Conservation (phyloP, 2,888 invertebrate genomes). For the Drosophila aldrichi region DNA sequence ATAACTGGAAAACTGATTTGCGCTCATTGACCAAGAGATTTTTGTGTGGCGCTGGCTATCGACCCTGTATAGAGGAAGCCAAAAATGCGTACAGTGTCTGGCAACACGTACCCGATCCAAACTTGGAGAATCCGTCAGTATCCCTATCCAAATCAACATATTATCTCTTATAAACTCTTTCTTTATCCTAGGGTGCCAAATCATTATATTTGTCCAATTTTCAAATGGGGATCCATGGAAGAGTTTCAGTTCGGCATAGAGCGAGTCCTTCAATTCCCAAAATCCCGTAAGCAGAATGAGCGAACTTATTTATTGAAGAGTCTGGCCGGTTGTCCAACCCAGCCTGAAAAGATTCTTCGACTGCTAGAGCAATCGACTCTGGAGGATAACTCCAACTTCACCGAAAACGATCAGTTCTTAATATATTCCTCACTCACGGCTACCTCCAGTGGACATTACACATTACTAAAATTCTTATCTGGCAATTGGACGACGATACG, state of each 20-base stretch:
- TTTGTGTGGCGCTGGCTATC: slow-evolving; percentile 91
- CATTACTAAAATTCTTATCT: slow-evolving; percentile 89
- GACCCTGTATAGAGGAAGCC: slow-evolving; percentile 91
- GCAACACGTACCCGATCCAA: slow-evolving; percentile 91
- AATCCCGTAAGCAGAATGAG: slow-evolving; percentile 90
- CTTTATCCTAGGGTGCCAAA: slow-evolving; percentile 88
- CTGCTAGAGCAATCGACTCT: slow-evolving; percentile 90
- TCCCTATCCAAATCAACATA: not conserved
- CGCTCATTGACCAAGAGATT: slow-evolving; percentile 89
- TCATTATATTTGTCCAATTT: slow-evolving; percentile 92
- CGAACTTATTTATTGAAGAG: slow-evolving; percentile 92
- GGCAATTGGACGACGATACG: slow-evolving; percentile 90
- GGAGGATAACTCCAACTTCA: slow-evolving; percentile 90
- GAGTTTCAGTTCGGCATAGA: slow-evolving; percentile 94
- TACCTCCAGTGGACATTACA: slow-evolving; percentile 89
- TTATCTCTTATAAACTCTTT: not conserved
- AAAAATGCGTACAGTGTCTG: slow-evolving; percentile 90
- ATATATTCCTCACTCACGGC: slow-evolving; percentile 92
- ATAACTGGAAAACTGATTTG: slow-evolving; percentile 89
- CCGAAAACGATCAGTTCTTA: slow-evolving; percentile 90
- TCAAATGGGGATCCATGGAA: slow-evolving; percentile 91
- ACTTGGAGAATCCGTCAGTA: slow-evolving; percentile 92
- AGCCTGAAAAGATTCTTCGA: slow-evolving; percentile 89
- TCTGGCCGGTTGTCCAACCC: slow-evolving; percentile 92
- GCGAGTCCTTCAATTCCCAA: slow-evolving; percentile 91